Evolutionary conservation across 2,113 vertebrate genomes (phyloP).

Genomic region (Pituophis catenifer): DNA sequence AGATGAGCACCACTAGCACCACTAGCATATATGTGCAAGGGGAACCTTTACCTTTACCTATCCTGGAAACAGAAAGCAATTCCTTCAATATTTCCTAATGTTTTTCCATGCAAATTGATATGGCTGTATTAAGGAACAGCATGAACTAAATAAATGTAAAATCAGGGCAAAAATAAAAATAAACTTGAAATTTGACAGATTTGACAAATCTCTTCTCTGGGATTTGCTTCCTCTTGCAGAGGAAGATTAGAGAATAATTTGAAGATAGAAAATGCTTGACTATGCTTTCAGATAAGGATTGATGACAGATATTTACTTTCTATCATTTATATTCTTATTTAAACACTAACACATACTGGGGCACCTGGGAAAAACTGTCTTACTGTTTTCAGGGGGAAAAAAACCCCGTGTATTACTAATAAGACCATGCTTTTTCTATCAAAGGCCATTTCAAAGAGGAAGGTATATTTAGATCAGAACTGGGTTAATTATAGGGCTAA

Average conservation of each 20-base stretch:
- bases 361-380: neutral
- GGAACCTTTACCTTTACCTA: too few relatives aligned
- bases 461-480: neutral
- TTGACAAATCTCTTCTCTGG: neutral
- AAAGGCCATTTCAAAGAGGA: neutral
- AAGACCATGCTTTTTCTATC: neutral
- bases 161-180: neutral
- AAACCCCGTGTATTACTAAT: neutral
- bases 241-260: constrained; percentile 20
- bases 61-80: neutral
- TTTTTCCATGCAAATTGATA: neutral
- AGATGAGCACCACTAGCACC: too few relatives aligned
- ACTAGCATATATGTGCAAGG: too few relatives aligned
- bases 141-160: neutral
- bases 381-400: neutral
- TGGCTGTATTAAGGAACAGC: neutral
- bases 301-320: neutral
- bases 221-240: constrained; percentile 18
- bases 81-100: constrained; percentile 15
- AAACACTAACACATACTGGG: neutral
- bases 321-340: neutral
- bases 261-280: constrained; percentile 49
- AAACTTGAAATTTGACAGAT: neutral
- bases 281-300: constrained; percentile 6
- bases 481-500: neutral